Evolutionary conservation across 1,140 invertebrate species (phyloP), one percentile per base, ranked within the genome.

Genomic region (Drosophila arawakana): DNA sequence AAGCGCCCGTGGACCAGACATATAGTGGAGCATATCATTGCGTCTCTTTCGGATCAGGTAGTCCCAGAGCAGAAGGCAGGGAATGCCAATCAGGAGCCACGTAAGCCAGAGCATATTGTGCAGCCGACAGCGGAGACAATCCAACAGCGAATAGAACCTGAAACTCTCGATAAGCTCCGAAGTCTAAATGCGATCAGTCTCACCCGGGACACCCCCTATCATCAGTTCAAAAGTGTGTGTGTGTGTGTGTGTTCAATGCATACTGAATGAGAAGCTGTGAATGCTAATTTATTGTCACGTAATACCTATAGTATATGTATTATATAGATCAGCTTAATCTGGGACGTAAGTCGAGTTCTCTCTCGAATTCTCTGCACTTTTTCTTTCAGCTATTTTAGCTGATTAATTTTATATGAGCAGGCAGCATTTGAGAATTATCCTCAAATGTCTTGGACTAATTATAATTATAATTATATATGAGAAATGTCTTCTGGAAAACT

Each of bases 41-140:
- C 71, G 77, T 41, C 67, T 55, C 35, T 81, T 90, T 4, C 83
- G 83, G 15, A 52, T 65, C 0, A 90, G 25, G 59, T 77, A 90
- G 10, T 90, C 85, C 69, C 76, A 90, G 18, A 81, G 50, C 2
- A 86, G 37, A 2, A 90, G 57, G 2, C 76, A 46, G 10, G 71
- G 55, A 18, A 90, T 50, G 8, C 57, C 66, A 54, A 62, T 35
- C 25, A 90, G 49, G 3, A 83, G 11, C 5, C 80, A 10, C 0
- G 41, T 58, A 9, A 61, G 21, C 30, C 37, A 74, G 30, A 83
- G 21, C 80, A 82, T 81, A 25, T 49, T 46, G 8, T 11, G 25
- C 41, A 44, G 35, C 35, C 30, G 30, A 7, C 35, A 34, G 21
- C 44, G n/a, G 25, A 9, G 55, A 49, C 60, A 35, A 43, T 2